Evolutionary conservation across 2,113 vertebrate genomes (phyloP).

Genomic region (Sinocyclocheilus anshuiensis): DNA sequence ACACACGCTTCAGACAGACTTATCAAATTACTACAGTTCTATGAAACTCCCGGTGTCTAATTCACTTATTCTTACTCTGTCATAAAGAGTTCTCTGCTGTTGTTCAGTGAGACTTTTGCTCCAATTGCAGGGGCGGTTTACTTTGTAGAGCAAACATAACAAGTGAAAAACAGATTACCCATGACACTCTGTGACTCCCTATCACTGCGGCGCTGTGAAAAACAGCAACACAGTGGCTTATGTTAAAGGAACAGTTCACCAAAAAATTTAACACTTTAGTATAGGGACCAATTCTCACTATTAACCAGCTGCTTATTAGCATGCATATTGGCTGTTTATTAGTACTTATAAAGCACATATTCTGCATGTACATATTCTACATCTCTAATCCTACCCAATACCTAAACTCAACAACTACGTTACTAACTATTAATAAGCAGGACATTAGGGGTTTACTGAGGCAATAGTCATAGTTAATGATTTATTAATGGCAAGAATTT

Average conservation of each 20-base stretch:
- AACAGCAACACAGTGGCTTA: neutral
- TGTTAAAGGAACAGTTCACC: neutral
- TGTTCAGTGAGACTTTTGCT: conserved; percentile 7
- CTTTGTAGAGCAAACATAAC: conserved; percentile 29
- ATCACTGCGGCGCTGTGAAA: neutral
- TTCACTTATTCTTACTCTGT: conserved; percentile 34
- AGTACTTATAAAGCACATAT: no score
- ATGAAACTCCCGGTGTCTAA: conserved; percentile 18
- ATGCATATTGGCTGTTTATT: no score
- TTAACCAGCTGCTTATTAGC: no score
- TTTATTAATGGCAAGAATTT: no score
- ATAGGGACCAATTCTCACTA: no score
- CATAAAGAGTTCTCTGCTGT: neutral
- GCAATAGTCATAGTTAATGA: no score
- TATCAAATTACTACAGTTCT: conserved; percentile 42
- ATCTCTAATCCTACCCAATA: no score
- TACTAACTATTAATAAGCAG: no score
- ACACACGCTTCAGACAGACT: conserved; percentile 40
- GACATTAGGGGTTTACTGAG: no score
- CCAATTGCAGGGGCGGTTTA: conserved; percentile 15
- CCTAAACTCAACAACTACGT: no score
- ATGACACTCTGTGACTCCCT: conserved; percentile 12
- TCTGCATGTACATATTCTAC: no score
- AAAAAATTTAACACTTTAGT: neutral
- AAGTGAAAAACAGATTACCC: neutral